A percentile compares a stretch with the other conserved stretches of the same genome.
These are phyloP conservation scores for Rhegmatorhina hoffmannsi DNA, from an alignment of 2,113 vertebrate genomes.

Conservation along the genomic window DNA sequence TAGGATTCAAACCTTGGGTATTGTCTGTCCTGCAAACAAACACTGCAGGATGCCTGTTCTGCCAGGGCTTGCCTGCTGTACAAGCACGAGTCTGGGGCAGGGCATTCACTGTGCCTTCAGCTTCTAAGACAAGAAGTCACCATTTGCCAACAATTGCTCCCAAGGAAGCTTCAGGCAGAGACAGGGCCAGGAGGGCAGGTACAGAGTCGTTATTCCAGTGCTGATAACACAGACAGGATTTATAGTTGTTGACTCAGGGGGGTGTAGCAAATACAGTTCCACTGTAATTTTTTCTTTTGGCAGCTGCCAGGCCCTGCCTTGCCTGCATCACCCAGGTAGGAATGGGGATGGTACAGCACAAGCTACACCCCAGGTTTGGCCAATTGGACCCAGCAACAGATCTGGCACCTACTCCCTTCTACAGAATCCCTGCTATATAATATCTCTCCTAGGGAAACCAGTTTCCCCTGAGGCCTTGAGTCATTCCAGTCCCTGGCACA, in stretches of 20 bases:
- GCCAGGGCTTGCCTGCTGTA: neutral
- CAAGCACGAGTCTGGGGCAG: neutral
- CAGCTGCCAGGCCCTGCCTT: neutral
- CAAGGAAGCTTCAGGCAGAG: neutral
- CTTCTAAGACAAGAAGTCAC: neutral
- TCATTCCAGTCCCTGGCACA: neutral
- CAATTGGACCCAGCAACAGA: fast-evolving
- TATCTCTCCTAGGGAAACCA: neutral
- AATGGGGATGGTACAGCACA: neutral
- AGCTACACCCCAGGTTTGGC: neutral
- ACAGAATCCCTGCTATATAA: neutral
- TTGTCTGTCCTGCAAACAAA: neutral
- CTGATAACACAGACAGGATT: neutral
- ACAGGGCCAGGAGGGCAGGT: neutral
- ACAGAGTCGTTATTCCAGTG: neutral
- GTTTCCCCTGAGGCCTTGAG: neutral
- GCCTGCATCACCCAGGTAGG: neutral
- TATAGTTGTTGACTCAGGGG: neutral
- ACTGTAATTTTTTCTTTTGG: neutral
- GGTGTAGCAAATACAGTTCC: neutral
- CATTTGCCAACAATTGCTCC: neutral
- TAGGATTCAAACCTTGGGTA: neutral
- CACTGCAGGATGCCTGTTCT: neutral
- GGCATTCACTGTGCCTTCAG: neutral
- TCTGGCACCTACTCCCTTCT: neutral